phyloP scores from a whole-genome alignment of 2,113 vertebrate species.

The Colistium nudipinnis region DNA sequence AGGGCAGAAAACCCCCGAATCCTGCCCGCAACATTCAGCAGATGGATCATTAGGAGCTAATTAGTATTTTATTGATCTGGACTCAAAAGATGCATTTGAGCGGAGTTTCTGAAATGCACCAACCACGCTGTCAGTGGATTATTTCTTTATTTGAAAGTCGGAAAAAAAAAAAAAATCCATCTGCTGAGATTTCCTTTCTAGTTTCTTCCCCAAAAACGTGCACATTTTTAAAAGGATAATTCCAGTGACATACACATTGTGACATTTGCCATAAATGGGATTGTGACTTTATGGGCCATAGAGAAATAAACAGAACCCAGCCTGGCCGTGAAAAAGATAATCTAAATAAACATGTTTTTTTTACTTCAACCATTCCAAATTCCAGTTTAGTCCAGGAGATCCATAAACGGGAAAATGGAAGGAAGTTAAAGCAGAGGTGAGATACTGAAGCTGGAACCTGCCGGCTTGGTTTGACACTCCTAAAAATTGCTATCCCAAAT shows the following conservation, averaged over 20 bases:
- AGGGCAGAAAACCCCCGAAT: no score
- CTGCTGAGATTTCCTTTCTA: no score
- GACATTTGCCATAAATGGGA: no score
- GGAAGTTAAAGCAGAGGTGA: neutral
- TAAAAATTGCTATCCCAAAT: conserved; percentile 19
- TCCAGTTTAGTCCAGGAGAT: neutral
- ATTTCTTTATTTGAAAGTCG: no score
- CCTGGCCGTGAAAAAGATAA: neutral
- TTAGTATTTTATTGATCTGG: conserved; percentile 1
- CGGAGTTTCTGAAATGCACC: no score
- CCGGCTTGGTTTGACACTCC: no score
- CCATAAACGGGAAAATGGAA: neutral
- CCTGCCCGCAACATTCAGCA: conserved; percentile 3
- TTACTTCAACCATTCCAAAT: neutral
- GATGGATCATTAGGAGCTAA: neutral
- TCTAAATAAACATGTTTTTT: neutral
- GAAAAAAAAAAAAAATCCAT: no score
- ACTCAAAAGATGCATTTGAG: no score
- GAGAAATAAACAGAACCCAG: neutral
- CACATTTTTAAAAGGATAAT: no score
- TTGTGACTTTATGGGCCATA: neutral
- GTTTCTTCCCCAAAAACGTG: no score
- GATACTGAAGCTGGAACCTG: conserved; percentile 24
- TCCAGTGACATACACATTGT: no score
- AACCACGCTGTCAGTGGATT: no score